Percentiles rank a stretch among this genome's conserved stretches.
These are phyloP conservation scores for Apoda limacodes DNA, from an alignment of 2,888 invertebrate genomes.

Conservation along the genomic window DNA sequence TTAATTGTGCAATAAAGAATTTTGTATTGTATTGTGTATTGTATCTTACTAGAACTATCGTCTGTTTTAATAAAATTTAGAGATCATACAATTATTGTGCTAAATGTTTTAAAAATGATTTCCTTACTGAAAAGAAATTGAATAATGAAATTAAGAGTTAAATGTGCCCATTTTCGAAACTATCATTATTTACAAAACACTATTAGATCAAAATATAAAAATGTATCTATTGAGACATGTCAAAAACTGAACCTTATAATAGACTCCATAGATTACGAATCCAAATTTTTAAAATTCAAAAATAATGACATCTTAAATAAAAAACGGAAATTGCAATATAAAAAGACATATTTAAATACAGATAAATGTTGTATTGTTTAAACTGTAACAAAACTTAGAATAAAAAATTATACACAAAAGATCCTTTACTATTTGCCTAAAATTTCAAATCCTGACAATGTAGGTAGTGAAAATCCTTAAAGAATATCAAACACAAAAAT, in stretches of 20 bases:
- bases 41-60: conserved; percentile 1
- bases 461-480: too few species aligned
- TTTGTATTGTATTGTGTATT: too few species aligned
- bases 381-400: not conserved
- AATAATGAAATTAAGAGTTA: conserved; percentile 4
- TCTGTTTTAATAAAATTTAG: not conserved
- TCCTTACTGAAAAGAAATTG: conserved; percentile 6
- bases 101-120: conserved; percentile 3
- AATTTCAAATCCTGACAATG: too few species aligned
- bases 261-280: conserved; percentile 3
- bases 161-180: conserved; percentile 2
- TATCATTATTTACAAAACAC: conserved; percentile 1
- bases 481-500: too few species aligned
- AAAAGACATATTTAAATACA: not conserved
- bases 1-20: too few species aligned
- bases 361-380: not conserved
- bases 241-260: conserved; percentile 2
- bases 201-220: not conserved
- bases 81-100: conserved; percentile 2
- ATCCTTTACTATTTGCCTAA: too few species aligned
- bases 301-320: not conserved
- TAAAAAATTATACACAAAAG: too few species aligned
- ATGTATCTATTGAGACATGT: conserved; percentile 1
- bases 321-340: not conserved
- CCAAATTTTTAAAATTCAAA: not conserved